Evolutionary conservation across 2,888 invertebrate species (phyloP), one percentile per base, ranked within the genome.

Genomic region (Sussaba pulchella): DNA sequence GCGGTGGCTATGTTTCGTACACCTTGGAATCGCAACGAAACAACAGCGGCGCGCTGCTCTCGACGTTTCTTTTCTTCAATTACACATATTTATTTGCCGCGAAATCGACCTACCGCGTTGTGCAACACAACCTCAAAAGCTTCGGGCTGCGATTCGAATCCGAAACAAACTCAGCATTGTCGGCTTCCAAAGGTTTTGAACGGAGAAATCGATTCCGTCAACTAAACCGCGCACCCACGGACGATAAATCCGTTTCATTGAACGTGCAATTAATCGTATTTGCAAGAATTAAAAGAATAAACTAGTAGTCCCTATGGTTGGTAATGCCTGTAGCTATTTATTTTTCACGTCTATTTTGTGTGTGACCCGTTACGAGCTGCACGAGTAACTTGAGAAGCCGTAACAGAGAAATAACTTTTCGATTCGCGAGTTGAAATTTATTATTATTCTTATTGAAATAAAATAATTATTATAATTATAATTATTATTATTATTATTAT

Each of bases 31-130:
- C 12, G 9, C 31, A 10, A 57, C 54, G 14, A 69, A 59, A 70
- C 26, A n/a, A 10, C 52, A 17, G 14, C 17, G 17, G 14, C 5
- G 21, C 21, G 6, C 39, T 31, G n/a, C 19, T 24, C 39, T n/a
- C 21, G 9, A 21, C 10, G 6, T 45, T 45, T 31, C 31, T 24
- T 24, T 45, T 70, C 31, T 59, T 59, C 47, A 1, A n/a, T 36
- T 36, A 19, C 43, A 10, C 10, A 54, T 41, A 67, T 24, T n/a
- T 21, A 39, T 41, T 61, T 50, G 19, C 21, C 79, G 73, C 78
- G 66, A 79, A 77, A 84, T 66, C 36, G 66, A 66, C 47, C 66
- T 66, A 47, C 50, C 66, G 66, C 66, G 14, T 31, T 31, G 26
- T 1, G 59, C 26, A 66, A 19, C 26, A 66, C 31, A 66, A 66